phyloP scores from a whole-genome alignment of 1,140 invertebrate species.

The Drosophila bocqueti region DNA sequence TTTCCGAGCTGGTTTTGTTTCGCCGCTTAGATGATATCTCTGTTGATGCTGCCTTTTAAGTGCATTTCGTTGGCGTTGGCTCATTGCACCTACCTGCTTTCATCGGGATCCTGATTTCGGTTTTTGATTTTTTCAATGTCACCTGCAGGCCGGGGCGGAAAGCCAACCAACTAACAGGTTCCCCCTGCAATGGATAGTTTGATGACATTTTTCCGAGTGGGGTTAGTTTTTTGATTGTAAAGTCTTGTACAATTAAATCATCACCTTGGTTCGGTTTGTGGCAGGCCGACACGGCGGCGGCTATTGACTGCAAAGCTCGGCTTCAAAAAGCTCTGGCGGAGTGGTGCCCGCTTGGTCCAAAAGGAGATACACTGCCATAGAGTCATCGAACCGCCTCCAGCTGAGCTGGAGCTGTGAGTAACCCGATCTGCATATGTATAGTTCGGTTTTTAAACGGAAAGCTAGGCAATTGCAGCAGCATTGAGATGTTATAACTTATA shows the following conservation, averaged over 20 bases:
- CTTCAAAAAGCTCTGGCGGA: neutral
- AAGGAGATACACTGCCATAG: constrained; percentile 7
- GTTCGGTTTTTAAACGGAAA: neutral
- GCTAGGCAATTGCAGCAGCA: constrained; percentile 1
- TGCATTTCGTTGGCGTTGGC: constrained; percentile 20
- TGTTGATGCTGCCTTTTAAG: constrained; percentile 11
- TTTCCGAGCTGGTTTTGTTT: constrained; percentile 4
- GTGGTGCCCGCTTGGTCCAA: neutral
- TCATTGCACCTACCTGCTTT: constrained; percentile 25
- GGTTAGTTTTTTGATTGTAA: constrained; percentile 39
- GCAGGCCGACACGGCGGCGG: neutral
- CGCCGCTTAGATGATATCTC: constrained; percentile 6
- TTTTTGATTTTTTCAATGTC: constrained; percentile 39
- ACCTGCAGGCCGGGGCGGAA: constrained; percentile 8
- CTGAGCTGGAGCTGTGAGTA: neutral
- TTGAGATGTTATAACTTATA: constrained; percentile 20
- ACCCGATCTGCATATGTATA: constrained; percentile 4
- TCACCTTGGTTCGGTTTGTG: constrained; percentile 7
- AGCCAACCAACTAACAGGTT: constrained; percentile 45
- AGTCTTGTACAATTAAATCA: constrained; percentile 40
- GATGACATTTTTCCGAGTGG: constrained; percentile 50
- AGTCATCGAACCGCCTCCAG: constrained; percentile 4
- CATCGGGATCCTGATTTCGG: constrained; percentile 12
- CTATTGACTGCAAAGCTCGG: constrained; percentile 19
- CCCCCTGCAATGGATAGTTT: constrained; percentile 45